Base-by-base conservation (phyloP, 2,888 invertebrate species). In the Eupithecia tripunctaria region DNA sequence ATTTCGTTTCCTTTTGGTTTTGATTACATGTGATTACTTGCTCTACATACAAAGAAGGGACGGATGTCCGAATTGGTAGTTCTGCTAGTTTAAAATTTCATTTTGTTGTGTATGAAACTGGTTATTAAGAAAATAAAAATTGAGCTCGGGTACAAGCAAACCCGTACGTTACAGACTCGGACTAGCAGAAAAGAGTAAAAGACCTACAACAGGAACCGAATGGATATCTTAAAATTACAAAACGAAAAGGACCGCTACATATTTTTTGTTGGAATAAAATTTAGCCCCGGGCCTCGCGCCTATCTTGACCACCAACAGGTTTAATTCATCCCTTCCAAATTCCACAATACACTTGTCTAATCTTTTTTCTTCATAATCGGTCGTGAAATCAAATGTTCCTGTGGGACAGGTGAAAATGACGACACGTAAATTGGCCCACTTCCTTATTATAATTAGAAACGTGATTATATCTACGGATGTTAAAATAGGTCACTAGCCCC, bases 361-460 rank as follows among this genome's bases (percentile, higher is more conserved):
- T 60, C 51, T 60, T 73, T 67, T 73, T 82, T 82, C 84, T 70
- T 56, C 8, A 67, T 85, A 90, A 92, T 91, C 91, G 80, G 71
- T 80, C 81, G 84, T 85, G 83, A 87, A 88, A 92, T 91, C 91
- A 85, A 76, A 76, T 68, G 68, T 70, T 60, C 43, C 71, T 76
- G 78, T 77, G 81, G 76, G 84, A 84, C 89, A 90, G 89, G 90
- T 90, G 89, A 85, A 88, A 87, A 83, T 87, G 80, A 83, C 83
- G 82, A 81, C 77, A 79, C 76, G 69, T 77, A 80, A 82, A 82
- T 81, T 79, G 80, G 80, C 79, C 81, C 78, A 78, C 85, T 88
- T 88, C 88, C 88, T 86, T 81, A 78, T 82, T 82, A 82, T 88
- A 88, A 89, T 89, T 88, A 85, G 80, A 84, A 80, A 74, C 71